Conservation (phyloP, 2,797 vertebrate genomes). For the Macrochelys suwanniensis region DNA sequence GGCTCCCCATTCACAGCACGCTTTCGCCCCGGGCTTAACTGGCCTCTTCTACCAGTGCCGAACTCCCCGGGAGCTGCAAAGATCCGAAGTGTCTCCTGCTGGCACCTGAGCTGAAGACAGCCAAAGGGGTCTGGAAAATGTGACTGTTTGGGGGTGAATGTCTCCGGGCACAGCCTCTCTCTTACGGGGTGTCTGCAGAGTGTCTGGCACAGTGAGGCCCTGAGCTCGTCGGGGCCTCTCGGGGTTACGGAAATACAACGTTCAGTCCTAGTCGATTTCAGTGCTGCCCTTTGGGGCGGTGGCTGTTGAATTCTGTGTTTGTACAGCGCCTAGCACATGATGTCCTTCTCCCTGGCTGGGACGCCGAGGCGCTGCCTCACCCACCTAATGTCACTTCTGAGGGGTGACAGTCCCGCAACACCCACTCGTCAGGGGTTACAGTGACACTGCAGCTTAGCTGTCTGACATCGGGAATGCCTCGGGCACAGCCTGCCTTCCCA, state of each 20-base stretch:
- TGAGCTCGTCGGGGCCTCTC: neutral
- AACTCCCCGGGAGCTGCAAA: neutral
- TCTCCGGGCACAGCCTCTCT: neutral
- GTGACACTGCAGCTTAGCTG: neutral
- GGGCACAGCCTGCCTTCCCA: neutral
- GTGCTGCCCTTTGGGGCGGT: neutral
- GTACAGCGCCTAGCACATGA: neutral
- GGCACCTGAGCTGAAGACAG: no score
- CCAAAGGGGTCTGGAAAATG: neutral
- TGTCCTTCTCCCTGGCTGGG: neutral
- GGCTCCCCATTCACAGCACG: neutral
- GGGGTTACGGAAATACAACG: neutral
- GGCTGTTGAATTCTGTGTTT: neutral
- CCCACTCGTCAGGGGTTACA: rapidly evolving
- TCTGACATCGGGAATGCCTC: neutral
- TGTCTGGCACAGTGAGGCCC: neutral
- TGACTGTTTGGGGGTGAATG: neutral
- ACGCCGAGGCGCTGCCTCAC: neutral
- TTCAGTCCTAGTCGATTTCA: neutral
- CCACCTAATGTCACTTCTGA: neutral
- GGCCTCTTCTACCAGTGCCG: neutral
- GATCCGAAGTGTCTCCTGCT: neutral
- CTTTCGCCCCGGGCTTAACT: neutral
- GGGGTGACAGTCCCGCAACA: neutral
- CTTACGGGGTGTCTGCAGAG: neutral